phyloP scores from a whole-genome alignment of 2,797 vertebrate genomes.

The Hydrolagus colliei region DNA sequence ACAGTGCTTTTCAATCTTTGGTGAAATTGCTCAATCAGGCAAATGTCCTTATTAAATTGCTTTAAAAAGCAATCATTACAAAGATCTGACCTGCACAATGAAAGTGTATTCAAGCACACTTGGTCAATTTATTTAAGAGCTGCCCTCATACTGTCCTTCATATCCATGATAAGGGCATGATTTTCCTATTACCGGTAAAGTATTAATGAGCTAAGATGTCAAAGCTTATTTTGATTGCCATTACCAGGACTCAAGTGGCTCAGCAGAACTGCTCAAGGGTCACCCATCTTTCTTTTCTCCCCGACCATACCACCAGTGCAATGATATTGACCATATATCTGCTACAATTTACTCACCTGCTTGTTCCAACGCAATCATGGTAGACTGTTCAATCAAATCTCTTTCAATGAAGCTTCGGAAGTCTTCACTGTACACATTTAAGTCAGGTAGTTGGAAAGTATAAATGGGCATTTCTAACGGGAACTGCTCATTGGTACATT shows the following conservation, averaged over 20 bases:
- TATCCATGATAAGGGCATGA: too few relatives aligned
- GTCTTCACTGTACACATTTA: conserved; percentile 96
- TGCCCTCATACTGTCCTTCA: too few relatives aligned
- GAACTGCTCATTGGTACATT: conserved; percentile 88
- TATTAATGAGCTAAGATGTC: too few relatives aligned
- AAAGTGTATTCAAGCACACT: neutral
- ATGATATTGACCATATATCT: too few relatives aligned
- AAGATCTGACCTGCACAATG: neutral
- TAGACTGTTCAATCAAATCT: conserved; percentile 94
- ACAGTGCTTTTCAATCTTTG: neutral
- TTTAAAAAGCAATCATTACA: neutral
- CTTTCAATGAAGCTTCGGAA: conserved; percentile 93
- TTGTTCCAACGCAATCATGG: conserved; percentile 94
- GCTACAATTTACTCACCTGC: conserved; percentile 65
- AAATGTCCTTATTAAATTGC: neutral
- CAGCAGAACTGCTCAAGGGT: too few relatives aligned
- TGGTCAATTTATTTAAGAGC: too few relatives aligned
- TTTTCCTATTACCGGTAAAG: too few relatives aligned
- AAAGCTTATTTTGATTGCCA: too few relatives aligned
- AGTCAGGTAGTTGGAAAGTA: conserved; percentile 96
- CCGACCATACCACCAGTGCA: too few relatives aligned
- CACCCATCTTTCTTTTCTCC: too few relatives aligned
- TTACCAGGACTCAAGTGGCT: too few relatives aligned
- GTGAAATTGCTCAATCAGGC: neutral
- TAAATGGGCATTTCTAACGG: conserved; percentile 97